Base-by-base conservation (phyloP, 2,797 vertebrate species). In the Parambassis ranga region DNA sequence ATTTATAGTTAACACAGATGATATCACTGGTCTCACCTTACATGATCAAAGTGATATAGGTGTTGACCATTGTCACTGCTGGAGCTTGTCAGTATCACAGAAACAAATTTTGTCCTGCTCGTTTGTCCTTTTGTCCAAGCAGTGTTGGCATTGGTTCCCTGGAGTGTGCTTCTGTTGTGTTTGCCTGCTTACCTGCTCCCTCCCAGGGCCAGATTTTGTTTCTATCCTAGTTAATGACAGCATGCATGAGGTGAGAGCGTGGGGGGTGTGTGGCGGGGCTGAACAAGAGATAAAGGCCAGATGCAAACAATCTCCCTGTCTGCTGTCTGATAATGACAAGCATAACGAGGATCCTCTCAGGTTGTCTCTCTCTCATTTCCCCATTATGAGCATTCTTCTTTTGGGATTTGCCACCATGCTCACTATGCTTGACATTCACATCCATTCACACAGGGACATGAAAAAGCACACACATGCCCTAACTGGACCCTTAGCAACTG, bases 371-470 rank as follows among this genome's bases (percentile, higher is more conserved):
- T 82, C 79, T 85, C 84, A 67, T 85, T 86, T 85, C 69, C 66
- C 72, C 59, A 82, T 90, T 85, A 91, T 87, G 79, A 91, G 76
- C 80, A 63, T 85, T 81, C 74, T 82, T 82, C 84, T 86, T 77
- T 69, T 58, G 65, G 59, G 87, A 84, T 81, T 83, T 82, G 65
- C 71, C 68, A 71, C 75, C 56, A 37, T 42, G 60, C 62, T 79
- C 48, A 7, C 72, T 47, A 11, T 55, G 67, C 72, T 85, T 88
- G 87, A 89, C 88, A 88, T 88, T 83, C 74, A 71, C 73, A 60
- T 81, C 60, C 58, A 68, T 86, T 82, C 78, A 71, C 42, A 67
- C 7, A 10, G 43, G 55, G 22, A 61, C 26, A 64, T 57, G 14
- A 36, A 44, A 66, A 33, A 36, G 53, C 23, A 41, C 32, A 53